Evolutionary conservation across 2,888 invertebrate genomes (phyloP).

Genomic region (Caenorhabditis sp.): DNA sequence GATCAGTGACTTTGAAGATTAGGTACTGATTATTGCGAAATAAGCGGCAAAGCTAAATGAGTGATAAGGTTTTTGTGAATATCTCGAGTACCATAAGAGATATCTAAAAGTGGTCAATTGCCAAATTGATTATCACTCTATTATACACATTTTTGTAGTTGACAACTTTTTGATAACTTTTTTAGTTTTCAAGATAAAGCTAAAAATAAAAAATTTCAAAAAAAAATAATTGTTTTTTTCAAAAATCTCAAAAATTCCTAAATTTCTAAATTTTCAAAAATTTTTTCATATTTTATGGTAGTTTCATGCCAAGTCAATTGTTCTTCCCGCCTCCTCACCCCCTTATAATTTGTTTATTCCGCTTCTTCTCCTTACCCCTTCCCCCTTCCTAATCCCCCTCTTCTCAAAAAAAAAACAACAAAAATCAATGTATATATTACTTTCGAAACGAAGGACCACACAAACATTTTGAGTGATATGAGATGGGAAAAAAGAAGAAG

Average conservation of each 20-base stretch:
- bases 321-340: not conserved
- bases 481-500: not conserved
- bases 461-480: slow-evolving; percentile 53
- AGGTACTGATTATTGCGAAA: too few species aligned
- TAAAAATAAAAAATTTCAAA: too few species aligned
- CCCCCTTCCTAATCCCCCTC: not conserved
- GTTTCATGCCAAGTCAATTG: not conserved
- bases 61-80: too few species aligned
- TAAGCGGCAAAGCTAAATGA: too few species aligned
- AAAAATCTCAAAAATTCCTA: too few species aligned
- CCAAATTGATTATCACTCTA: not conserved
- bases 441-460: slow-evolving; percentile 26
- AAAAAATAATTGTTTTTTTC: too few species aligned
- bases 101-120: not conserved
- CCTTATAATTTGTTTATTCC: slow-evolving; percentile 26
- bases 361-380: slow-evolving; percentile 12
- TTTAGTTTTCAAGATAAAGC: too few species aligned
- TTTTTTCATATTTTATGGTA: too few species aligned
- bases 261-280: too few species aligned
- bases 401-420: too few species aligned
- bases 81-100: not conserved
- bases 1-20: too few species aligned
- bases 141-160: not conserved
- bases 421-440: too few species aligned
- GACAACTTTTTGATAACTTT: not conserved